Evolutionary conservation across 2,797 vertebrate genomes (phyloP).

Genomic region (Neosilurus hyrtlii): DNA sequence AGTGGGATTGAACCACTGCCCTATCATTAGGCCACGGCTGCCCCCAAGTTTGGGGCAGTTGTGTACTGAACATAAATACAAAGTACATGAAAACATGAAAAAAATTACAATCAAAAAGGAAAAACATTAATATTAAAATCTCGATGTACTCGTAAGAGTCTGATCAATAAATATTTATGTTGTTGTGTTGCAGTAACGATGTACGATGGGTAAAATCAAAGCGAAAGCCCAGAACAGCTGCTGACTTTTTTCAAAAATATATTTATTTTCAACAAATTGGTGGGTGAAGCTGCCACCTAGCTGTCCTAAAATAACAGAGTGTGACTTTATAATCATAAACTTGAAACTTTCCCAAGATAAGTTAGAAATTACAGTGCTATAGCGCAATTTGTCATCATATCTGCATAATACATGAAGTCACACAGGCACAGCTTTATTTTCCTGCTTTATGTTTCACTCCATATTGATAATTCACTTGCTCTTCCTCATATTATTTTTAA

Average conservation of each 20-base stretch:
- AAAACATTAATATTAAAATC: no score
- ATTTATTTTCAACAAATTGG: background rate
- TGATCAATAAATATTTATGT: background rate
- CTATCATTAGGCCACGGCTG: no score
- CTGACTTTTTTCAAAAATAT: background rate
- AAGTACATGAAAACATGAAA: background rate
- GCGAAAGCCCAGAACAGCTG: no score
- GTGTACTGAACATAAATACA: no score
- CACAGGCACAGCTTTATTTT: conserved; percentile 44
- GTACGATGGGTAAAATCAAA: background rate
- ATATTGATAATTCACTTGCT: conserved; percentile 65
- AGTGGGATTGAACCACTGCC: no score
- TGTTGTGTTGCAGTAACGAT: background rate
- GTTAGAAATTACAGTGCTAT: conserved; percentile 38
- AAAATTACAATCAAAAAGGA: background rate
- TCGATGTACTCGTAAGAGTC: no score
- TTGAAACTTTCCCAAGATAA: conserved; percentile 19
- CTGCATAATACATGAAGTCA: conserved; percentile 34
- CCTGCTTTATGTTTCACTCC: conserved; percentile 44
- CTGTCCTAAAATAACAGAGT: conserved; percentile 16
- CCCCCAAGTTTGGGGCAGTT: no score
- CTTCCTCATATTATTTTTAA: conserved; percentile 64
- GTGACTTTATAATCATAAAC: conserved; percentile 26
- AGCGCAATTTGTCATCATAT: conserved; percentile 40
- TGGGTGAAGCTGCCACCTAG: conserved; percentile 28